phyloP scores from a whole-genome alignment of 2,888 invertebrate genomes.

The Caradrina kadenii region DNA sequence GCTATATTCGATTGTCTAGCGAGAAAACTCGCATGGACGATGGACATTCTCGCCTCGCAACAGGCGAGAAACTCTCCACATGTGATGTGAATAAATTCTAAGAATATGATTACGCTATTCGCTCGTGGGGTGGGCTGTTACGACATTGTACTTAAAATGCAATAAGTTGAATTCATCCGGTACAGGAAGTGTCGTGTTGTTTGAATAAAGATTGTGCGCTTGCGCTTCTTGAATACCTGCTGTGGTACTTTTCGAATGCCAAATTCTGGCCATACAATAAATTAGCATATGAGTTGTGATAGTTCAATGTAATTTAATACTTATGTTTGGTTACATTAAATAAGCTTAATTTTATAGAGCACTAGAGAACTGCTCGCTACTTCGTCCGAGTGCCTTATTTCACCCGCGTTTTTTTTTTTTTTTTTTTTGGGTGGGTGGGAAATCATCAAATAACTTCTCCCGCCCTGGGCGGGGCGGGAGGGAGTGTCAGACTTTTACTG shows the following conservation, averaged over 20 bases:
- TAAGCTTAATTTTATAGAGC: no score
- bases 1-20: background rate
- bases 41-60: background rate
- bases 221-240: background rate
- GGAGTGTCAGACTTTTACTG: no score
- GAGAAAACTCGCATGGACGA: background rate
- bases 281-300: background rate
- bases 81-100: conserved; percentile 14
- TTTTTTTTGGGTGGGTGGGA: no score
- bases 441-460: no score
- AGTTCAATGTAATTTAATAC: background rate
- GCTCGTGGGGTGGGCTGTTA: conserved; percentile 43
- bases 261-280: conserved; percentile 15
- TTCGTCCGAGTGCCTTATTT: no score
- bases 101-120: conserved; percentile 43
- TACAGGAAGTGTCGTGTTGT: conserved; percentile 44
- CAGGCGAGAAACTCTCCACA: background rate
- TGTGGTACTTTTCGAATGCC: no score
- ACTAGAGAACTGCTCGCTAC: no score
- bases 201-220: conserved; percentile 44
- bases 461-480: no score
- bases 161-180: conserved; percentile 56
- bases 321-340: background rate
- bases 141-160: conserved; percentile 56
- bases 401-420: no score